Conservation (phyloP, 2,888 invertebrate species). For the Bimastos eiseni region DNA sequence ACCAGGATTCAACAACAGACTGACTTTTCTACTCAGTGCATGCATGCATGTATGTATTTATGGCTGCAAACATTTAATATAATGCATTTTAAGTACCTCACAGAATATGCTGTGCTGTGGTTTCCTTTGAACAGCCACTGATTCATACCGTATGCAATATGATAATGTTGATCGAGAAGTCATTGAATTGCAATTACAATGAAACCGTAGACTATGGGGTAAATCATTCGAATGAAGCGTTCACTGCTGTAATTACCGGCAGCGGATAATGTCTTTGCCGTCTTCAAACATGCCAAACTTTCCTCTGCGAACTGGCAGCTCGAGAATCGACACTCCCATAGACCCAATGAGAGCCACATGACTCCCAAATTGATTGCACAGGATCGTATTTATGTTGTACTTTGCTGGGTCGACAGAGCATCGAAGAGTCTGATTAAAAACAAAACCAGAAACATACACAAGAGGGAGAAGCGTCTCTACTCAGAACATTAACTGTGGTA, state of each 20-base stretch:
- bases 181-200: no score
- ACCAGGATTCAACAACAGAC: no score
- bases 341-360: constrained; percentile 74
- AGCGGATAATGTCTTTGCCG: constrained; percentile 72
- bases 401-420: constrained; percentile 71
- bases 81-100: no score
- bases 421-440: constrained; percentile 70
- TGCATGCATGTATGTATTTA: no score
- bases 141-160: no score
- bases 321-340: constrained; percentile 72
- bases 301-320: constrained; percentile 76
- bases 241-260: constrained; percentile 70
- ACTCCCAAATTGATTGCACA: constrained; percentile 71
- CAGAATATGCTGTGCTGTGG: no score
- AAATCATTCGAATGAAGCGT: background rate
- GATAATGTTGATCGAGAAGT: no score
- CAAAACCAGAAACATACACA: background rate
- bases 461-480: background rate
- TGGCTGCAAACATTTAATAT: no score
- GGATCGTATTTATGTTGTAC: constrained; percentile 72
- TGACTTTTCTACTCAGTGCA: no score
- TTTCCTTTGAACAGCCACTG: no score
- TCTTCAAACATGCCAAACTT: constrained; percentile 71
- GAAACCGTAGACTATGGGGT: background rate
- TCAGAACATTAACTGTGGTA: no score